Conservation (phyloP, 2,797 vertebrate species). For the Dromococcyx pavoninus region DNA sequence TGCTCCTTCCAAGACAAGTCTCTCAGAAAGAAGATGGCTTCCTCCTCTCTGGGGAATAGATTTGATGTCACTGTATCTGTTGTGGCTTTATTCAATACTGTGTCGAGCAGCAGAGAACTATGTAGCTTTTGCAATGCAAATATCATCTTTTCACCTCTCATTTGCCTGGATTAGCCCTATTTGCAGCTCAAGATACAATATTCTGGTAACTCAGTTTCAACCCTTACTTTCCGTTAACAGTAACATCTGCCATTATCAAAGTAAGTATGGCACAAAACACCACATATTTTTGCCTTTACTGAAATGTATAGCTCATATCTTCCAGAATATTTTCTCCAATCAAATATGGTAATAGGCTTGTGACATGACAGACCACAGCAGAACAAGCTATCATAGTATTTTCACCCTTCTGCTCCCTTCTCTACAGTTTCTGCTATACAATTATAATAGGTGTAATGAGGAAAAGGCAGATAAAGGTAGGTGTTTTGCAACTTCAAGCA, state of each 20-base stretch:
- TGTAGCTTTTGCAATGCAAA: constrained; percentile 10
- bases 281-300: background rate
- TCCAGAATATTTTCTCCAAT: background rate
- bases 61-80: background rate
- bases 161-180: background rate
- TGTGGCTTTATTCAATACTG: background rate
- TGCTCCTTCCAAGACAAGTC: background rate
- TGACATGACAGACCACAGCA: background rate
- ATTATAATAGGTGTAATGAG: background rate
- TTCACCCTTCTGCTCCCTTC: background rate
- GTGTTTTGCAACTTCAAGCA: background rate
- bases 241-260: background rate
- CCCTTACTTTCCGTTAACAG: background rate
- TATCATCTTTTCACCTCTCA: background rate
- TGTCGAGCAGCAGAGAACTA: background rate
- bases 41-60: background rate
- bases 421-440: background rate
- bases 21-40: background rate
- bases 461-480: background rate
- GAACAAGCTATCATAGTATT: background rate
- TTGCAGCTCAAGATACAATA: background rate
- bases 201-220: background rate
- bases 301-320: background rate
- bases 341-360: background rate
- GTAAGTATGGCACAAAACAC: background rate